Evolutionary conservation across 2,113 vertebrate species (phyloP).

Genomic region (Odontesthes bonariensis): DNA sequence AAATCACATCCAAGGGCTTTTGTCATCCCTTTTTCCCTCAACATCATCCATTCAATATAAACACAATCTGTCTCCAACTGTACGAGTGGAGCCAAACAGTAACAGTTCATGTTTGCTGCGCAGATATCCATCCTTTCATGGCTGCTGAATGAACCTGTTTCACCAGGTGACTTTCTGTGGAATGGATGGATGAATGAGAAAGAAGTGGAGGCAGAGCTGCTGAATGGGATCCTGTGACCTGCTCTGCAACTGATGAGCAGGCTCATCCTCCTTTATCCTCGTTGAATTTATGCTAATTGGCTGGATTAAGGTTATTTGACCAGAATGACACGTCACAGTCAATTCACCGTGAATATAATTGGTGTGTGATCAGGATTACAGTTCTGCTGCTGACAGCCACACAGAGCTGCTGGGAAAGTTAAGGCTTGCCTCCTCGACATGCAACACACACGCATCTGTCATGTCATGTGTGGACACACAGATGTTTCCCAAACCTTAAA

Average conservation of each 20-base stretch:
- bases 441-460: too few species aligned
- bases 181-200: too few species aligned
- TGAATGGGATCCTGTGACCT: slow-evolving; percentile 41
- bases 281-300: slow-evolving; percentile 27
- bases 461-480: too few species aligned
- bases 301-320: slow-evolving; percentile 14
- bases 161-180: too few species aligned
- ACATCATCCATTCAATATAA: slow-evolving; percentile 18
- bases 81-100: too few species aligned
- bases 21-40: slow-evolving; percentile 24
- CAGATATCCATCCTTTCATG: slow-evolving; percentile 56
- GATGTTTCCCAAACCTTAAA: too few species aligned
- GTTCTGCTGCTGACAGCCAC: too few species aligned
- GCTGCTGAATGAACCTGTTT: too few species aligned
- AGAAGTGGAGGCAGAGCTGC: slow-evolving; percentile 27
- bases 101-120: too few species aligned
- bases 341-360: background rate
- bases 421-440: too few species aligned
- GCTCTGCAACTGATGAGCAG: slow-evolving; percentile 13
- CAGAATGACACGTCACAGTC: slow-evolving; percentile 3
- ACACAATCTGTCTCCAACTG: too few species aligned
- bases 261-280: slow-evolving; percentile 24
- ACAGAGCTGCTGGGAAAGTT: too few species aligned
- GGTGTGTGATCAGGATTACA: background rate
- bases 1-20: slow-evolving; percentile 24